Evolutionary conservation across 37 sponge, comb jelly and placozoan genomes (phyloP), one percentile per base, ranked within the genome.

Genomic region (Corticium candelabrum): DNA sequence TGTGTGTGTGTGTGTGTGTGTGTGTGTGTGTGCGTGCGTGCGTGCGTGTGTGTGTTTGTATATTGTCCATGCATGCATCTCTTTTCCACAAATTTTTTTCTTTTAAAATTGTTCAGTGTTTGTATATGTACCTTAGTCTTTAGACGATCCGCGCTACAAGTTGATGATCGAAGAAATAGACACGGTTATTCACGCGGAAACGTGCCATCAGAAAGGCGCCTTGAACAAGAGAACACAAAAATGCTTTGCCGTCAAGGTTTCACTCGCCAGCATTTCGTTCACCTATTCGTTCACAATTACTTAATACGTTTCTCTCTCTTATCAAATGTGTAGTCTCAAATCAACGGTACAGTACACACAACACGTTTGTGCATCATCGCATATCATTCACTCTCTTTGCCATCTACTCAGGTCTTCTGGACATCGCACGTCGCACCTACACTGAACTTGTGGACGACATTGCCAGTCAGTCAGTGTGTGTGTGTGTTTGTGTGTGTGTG

Each of bases 151-250:
- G 41, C 84, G 93, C 1, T 92, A 92, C 62, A 39, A 68, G 29
- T 39, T 67, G 38, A 82, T 96, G 70, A 36, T 78, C 1, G 83
- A 84, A 75, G 82, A 85, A 36, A 92, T 96, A 40, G 31, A 81
- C 5, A 39, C 76, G 32, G 86, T 94, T 4, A 86, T 99, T 39
- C 96, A 99, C 77, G 96, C 92, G 75, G 93, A 95, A 75, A 92
- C 99, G 1, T 87, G 85, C 35, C 90, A 88, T 78, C 89, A 94
- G 73, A 91, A 92, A 67, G 96, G 99, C 34, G 79, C 99, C 30
- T 84, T 99, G 21, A 90, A 99, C 84, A 92, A 91, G 89, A 69
- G 89, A 33, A 90, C 99, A 78, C 99, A 99, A 82, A 99, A 92
- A 40, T 99, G 99, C 74, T 99, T 99, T 82, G 95, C 95, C 31